Percentiles rank a stretch among this genome's conserved stretches.
These are phyloP conservation scores for Drosophila demipolita DNA, from an alignment of 2,888 invertebrate species.

Conservation along the genomic window DNA sequence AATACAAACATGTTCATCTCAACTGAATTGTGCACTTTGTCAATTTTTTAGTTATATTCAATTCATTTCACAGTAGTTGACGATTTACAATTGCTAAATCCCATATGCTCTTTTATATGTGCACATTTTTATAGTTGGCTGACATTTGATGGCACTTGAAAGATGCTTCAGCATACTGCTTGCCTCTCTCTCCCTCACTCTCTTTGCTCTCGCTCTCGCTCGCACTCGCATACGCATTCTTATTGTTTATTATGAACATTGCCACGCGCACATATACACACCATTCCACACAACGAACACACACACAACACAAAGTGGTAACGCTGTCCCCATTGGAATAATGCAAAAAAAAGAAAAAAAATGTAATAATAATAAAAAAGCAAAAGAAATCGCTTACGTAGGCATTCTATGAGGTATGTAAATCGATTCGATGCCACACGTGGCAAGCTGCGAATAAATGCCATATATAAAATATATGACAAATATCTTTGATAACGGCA, in stretches of 20 bases:
- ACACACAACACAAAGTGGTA: slow-evolving; percentile 23
- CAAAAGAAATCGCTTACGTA: slow-evolving; percentile 62
- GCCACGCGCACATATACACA: slow-evolving; percentile 40
- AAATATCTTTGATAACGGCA: slow-evolving; percentile 60
- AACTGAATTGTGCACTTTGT: not conserved
- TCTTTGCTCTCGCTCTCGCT: not conserved
- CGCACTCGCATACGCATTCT: not conserved
- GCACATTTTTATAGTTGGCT: slow-evolving; percentile 68
- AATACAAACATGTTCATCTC: slow-evolving; percentile 3
- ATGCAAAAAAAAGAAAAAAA: slow-evolving; percentile 34
- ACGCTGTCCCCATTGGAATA: slow-evolving; percentile 43
- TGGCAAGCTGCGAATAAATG: slow-evolving; percentile 61
- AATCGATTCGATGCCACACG: slow-evolving; percentile 64
- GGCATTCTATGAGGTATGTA: slow-evolving; percentile 73
- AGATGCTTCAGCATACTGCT: slow-evolving; percentile 15
- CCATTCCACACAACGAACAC: slow-evolving; percentile 1
- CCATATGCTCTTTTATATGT: slow-evolving; percentile 21
- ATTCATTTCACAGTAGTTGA: slow-evolving; percentile 33
- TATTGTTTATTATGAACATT: slow-evolving; percentile 49
- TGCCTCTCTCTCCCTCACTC: not conserved
- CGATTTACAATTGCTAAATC: slow-evolving; percentile 43
- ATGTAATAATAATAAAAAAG: slow-evolving; percentile 46
- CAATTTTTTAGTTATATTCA: slow-evolving; percentile 36
- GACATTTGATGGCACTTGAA: slow-evolving; percentile 71
- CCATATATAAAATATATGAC: slow-evolving; percentile 25